A percentile compares a stretch with the other conserved stretches of the same genome.
phyloP scores from a whole-genome alignment of 2,113 vertebrate genomes.

The Podocnemis expansa region DNA sequence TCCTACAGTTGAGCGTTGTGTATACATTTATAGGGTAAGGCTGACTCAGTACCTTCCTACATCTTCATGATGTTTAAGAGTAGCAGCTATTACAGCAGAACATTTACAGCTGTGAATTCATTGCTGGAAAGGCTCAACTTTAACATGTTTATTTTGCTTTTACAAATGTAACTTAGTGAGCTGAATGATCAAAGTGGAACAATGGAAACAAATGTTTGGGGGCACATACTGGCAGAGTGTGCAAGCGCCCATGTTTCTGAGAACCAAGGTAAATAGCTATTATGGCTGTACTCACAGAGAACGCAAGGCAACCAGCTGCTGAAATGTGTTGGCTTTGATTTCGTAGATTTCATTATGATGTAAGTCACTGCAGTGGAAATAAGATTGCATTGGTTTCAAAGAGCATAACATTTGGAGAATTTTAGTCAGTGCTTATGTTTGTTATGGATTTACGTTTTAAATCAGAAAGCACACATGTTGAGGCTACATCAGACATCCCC shows the following conservation, averaged over 20 bases:
- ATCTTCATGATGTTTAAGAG: not conserved
- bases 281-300: constrained; percentile 85
- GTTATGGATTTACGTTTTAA: not conserved
- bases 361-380: constrained; percentile 85
- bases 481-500: not conserved
- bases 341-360: constrained; percentile 90
- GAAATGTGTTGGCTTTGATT: constrained; percentile 86
- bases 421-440: not conserved
- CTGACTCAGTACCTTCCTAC: not conserved
- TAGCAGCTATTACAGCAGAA: not conserved
- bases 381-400: constrained; percentile 60
- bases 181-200: not conserved
- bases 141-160: constrained; percentile 36
- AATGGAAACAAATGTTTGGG: not conserved
- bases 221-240: not conserved
- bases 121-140: constrained; percentile 35
- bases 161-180: not conserved
- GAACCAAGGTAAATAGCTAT: not conserved
- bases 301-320: constrained; percentile 83
- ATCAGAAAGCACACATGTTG: not conserved
- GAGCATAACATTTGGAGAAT: not conserved
- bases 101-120: constrained; percentile 31
- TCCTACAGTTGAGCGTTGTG: not conserved
- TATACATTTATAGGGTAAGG: not conserved
- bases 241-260: not conserved